A percentile compares a stretch with the other conserved stretches of the same genome.
phyloP scores from a whole-genome alignment of 2,797 vertebrate genomes.

The Crax fasciolata region DNA sequence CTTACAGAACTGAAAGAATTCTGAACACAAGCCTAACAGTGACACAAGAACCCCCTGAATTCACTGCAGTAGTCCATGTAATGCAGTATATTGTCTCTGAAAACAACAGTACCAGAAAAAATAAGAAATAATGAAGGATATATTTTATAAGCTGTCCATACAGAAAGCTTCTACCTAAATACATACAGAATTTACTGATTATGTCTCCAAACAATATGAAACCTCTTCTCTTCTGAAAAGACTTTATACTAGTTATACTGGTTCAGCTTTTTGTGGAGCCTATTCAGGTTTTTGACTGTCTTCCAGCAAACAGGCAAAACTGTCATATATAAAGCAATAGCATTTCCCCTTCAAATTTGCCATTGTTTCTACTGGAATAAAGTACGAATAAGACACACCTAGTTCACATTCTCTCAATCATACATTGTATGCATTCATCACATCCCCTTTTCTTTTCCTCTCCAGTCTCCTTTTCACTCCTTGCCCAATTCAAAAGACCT shows the following conservation, averaged over 20 bases:
- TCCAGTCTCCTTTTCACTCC: neutral
- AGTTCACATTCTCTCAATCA: slow-evolving; percentile 38
- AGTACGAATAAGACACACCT: slow-evolving; percentile 37
- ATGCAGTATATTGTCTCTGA: neutral
- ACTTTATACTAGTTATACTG: neutral
- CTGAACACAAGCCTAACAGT: slow-evolving; percentile 7
- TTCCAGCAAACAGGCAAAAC: neutral
- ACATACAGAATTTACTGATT: neutral
- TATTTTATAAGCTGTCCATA: neutral
- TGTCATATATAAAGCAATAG: rapidly evolving
- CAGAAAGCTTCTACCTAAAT: neutral
- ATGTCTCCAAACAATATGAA: neutral
- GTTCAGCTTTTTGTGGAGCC: neutral
- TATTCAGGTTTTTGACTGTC: neutral
- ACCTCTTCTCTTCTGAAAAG: neutral
- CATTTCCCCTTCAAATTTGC: neutral
- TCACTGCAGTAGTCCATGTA: neutral
- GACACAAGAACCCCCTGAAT: neutral
- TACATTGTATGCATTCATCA: neutral
- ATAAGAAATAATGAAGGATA: neutral
- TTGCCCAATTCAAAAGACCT: neutral
- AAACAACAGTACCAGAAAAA: neutral
- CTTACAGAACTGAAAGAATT: neutral
- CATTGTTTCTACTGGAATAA: slow-evolving; percentile 7
- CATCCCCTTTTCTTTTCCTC: neutral